Evolutionary conservation across 30 jellyfish, hydroid and myxozoan species (phyloP).

Genomic region (Cassiopea xamachana): DNA sequence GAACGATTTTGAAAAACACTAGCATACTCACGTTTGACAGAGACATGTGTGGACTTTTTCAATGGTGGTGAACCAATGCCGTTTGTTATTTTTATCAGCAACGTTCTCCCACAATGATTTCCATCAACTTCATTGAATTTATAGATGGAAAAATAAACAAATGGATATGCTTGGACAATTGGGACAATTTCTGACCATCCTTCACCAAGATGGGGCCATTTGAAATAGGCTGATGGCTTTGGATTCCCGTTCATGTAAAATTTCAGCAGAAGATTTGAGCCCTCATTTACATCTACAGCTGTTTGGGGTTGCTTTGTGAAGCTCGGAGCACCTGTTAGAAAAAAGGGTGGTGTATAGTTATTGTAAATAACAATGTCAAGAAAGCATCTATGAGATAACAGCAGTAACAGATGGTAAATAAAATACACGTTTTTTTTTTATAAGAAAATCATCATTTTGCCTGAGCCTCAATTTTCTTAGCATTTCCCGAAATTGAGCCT

Average conservation of each 20-base stretch:
- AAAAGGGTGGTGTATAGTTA: too few species aligned
- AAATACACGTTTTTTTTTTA: too few species aligned
- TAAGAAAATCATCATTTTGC: too few species aligned
- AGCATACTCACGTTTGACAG: too few species aligned
- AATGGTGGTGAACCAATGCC: slow-evolving; percentile 1
- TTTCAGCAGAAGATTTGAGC: slow-evolving; percentile 4
- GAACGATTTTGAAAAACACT: too few species aligned
- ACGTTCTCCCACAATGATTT: slow-evolving; percentile 26
- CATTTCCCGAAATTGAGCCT: too few species aligned
- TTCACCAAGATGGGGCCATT: slow-evolving; percentile 27
- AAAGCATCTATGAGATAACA: not conserved
- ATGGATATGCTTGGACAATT: not conserved
- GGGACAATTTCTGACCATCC: not conserved
- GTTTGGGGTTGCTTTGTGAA: not conserved
- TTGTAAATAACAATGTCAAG: not conserved
- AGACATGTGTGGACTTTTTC: too few species aligned
- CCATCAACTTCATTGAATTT: not conserved
- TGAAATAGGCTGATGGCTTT: slow-evolving; percentile 21
- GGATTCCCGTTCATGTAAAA: slow-evolving; percentile 48
- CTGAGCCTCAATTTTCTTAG: too few species aligned
- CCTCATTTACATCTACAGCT: not conserved
- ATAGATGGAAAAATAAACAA: not conserved
- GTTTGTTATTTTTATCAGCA: not conserved
- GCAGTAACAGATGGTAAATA: not conserved
- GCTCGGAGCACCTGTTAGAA: slow-evolving; percentile 13